These are phyloP conservation scores for Megamerina dolium DNA, from an alignment of 2,888 invertebrate genomes.

Conservation along the genomic window DNA sequence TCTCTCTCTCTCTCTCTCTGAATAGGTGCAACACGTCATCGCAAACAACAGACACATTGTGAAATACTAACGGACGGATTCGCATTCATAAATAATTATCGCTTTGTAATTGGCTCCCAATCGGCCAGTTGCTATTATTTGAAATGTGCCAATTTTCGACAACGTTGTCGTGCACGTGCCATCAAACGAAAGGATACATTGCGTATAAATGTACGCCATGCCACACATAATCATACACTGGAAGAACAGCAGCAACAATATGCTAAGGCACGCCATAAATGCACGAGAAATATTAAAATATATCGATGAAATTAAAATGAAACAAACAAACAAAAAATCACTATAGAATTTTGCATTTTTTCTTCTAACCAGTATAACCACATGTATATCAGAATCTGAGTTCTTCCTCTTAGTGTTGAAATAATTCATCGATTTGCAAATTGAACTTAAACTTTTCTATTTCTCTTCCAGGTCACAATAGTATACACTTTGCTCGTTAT, in stretches of 20 bases:
- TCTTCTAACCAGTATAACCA: no score
- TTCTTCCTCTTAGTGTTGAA: no score
- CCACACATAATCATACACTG: conserved; percentile 38
- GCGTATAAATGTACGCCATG: conserved; percentile 33
- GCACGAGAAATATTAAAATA: background rate
- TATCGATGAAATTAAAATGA: no score
- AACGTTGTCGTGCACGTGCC: conserved; percentile 43
- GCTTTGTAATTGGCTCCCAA: conserved; percentile 45
- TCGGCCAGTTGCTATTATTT: conserved; percentile 39
- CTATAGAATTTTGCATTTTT: no score
- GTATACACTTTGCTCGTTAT: conserved; percentile 19
- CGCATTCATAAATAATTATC: conserved; percentile 34
- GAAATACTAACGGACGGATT: conserved; percentile 13
- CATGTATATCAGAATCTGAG: no score
- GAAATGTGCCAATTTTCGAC: conserved; percentile 45
- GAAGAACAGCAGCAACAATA: conserved; percentile 1
- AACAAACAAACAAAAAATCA: no score
- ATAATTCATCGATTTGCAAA: no score
- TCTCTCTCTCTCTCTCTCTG: no score
- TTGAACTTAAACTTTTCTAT: no score
- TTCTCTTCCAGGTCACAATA: background rate
- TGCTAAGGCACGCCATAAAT: background rate
- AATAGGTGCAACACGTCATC: no score
- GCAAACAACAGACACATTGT: no score
- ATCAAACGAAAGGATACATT: conserved; percentile 36